A percentile compares a stretch with the other conserved stretches of the same genome.
Conservation (phyloP, 35 echinoderm and acorn worm species). For the Lytechinus variegatus region DNA sequence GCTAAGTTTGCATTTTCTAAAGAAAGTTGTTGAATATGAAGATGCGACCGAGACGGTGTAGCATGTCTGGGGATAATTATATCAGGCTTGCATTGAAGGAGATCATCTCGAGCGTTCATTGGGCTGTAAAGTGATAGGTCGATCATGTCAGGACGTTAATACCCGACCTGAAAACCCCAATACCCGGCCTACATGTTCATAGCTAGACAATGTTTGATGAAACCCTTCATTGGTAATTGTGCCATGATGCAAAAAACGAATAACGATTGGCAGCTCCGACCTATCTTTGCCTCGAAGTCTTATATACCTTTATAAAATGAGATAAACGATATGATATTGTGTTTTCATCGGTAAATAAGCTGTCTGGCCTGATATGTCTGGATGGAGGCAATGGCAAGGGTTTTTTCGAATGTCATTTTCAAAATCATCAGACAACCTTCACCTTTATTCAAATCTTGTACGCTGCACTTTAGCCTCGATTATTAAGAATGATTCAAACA, state of each 20-base stretch:
- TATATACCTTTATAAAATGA: not conserved
- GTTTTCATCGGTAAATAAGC: not conserved
- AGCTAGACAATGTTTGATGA: not conserved
- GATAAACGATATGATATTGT: not conserved
- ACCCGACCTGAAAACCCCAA: slow-evolving; percentile 16
- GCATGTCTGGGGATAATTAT: not conserved
- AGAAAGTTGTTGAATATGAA: not conserved
- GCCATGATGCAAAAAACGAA: not conserved
- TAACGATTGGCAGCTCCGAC: not conserved
- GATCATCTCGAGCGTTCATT: not conserved
- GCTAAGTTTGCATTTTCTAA: not conserved
- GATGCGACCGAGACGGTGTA: not conserved
- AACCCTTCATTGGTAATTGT: slow-evolving; percentile 6
- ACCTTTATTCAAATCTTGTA: no score
- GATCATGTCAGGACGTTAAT: not conserved
- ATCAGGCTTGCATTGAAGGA: not conserved
- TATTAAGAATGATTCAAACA: no score
- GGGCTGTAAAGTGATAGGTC: not conserved
- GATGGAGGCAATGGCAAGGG: no score
- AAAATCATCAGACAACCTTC: no score
- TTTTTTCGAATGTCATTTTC: no score
- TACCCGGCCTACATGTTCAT: not conserved
- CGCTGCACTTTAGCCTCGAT: no score
- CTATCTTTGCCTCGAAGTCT: not conserved
- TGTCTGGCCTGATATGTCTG: not conserved